Conservation (phyloP, 2,888 invertebrate species). For the Drosophila nr. perissopoda region DNA sequence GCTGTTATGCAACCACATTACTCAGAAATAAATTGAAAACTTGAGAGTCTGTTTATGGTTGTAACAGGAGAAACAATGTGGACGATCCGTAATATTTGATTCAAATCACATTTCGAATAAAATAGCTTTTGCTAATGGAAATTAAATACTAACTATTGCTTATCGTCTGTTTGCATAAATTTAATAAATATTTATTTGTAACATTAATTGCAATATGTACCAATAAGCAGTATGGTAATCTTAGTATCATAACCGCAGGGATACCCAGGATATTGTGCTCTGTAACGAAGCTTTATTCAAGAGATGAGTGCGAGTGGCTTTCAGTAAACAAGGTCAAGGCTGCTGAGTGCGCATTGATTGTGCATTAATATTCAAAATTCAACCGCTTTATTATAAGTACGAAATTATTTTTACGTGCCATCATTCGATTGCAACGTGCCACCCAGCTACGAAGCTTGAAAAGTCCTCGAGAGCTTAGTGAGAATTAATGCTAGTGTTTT, state of each 20-base stretch:
- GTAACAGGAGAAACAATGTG: not conserved
- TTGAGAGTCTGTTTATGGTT: not conserved
- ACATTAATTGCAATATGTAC: not conserved
- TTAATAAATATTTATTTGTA: not conserved
- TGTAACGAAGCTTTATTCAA: not conserved
- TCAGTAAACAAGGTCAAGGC: slow-evolving; percentile 39
- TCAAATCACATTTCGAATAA: not conserved
- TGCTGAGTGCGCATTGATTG: slow-evolving; percentile 25
- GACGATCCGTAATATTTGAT: slow-evolving; percentile 5
- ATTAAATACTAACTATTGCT: not conserved
- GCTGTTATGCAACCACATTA: not conserved
- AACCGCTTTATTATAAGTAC: slow-evolving; percentile 26
- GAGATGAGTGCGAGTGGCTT: not conserved
- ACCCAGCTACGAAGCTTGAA: slow-evolving; percentile 1
- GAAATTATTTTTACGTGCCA: slow-evolving; percentile 59
- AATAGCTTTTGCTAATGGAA: slow-evolving; percentile 4
- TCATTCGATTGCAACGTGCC: slow-evolving; percentile 33
- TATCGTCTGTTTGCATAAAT: not conserved
- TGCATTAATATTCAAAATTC: slow-evolving; percentile 20
- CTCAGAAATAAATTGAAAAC: not conserved
- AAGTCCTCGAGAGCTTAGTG: slow-evolving; percentile 7
- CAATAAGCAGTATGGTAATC: not conserved
- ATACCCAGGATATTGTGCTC: not conserved
- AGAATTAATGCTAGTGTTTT: slow-evolving; percentile 31
- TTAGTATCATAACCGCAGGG: not conserved